Percentiles rank a stretch among this genome's conserved stretches.
phyloP scores from a whole-genome alignment of 2,797 vertebrate species.

The Diceros bicornis region DNA sequence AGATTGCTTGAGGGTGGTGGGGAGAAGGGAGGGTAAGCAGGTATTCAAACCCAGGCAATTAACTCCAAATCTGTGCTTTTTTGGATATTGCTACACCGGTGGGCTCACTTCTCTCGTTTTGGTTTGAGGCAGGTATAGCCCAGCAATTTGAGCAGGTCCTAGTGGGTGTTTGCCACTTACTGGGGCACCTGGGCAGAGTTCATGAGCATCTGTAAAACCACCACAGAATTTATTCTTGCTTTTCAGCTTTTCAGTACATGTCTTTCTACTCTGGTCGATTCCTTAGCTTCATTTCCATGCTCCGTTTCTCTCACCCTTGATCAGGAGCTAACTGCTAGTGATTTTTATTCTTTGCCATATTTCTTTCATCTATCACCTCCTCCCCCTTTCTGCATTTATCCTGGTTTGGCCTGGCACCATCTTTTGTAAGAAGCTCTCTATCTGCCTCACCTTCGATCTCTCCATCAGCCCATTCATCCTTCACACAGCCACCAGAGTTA shows the following conservation, averaged over 20 bases:
- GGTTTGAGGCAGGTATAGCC: background rate
- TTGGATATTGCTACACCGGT: accelerated
- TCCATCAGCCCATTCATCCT: background rate
- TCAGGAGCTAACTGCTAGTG: background rate
- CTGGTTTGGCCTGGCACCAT: background rate
- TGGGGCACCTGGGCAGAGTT: background rate
- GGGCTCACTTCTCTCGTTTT: background rate
- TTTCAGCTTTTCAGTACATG: background rate
- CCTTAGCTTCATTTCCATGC: background rate
- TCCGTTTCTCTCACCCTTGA: background rate
- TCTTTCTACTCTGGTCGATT: background rate
- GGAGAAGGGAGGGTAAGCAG: background rate
- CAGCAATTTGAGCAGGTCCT: background rate
- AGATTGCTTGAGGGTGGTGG: background rate
- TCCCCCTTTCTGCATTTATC: background rate
- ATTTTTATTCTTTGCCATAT: background rate
- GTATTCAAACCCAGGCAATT: background rate
- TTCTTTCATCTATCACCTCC: background rate
- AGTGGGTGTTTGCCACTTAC: background rate
- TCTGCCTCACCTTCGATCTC: background rate
- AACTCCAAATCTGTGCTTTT: background rate
- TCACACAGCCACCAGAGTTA: background rate
- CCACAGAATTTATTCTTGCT: background rate
- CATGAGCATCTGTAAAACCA: background rate
- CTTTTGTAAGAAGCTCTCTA: background rate